phyloP scores from a whole-genome alignment of 2,113 vertebrate species.

The Potamarius usumacintae region DNA sequence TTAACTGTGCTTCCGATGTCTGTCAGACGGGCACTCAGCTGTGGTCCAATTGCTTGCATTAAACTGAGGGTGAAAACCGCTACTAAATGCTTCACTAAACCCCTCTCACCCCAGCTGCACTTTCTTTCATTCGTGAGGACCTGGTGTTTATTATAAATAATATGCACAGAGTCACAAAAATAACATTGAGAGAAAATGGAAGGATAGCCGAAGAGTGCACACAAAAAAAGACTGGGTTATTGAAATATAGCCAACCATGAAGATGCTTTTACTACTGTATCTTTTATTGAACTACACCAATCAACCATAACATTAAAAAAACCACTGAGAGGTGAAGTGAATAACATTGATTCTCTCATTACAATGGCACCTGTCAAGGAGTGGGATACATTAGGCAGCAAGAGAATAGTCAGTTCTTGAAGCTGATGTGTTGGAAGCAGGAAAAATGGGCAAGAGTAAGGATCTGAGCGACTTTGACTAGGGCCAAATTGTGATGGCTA shows the following conservation, averaged over 20 bases:
- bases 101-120: neutral
- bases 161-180: neutral
- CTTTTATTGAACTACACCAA: neutral
- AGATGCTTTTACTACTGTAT: neutral
- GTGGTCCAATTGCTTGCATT: conserved; percentile 38
- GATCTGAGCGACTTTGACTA: too few species aligned
- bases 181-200: neutral
- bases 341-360: too few species aligned
- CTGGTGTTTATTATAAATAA: conserved; percentile 39
- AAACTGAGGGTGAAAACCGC: conserved; percentile 54
- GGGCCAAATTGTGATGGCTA: too few species aligned
- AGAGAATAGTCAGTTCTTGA: too few species aligned
- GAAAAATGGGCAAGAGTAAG: too few species aligned
- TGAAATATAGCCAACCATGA: neutral
- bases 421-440: too few species aligned
- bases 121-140: conserved; percentile 10
- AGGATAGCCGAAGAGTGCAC: neutral
- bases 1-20: conserved; percentile 31
- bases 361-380: too few species aligned
- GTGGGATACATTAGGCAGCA: too few species aligned
- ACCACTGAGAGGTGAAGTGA: too few species aligned
- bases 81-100: conserved; percentile 49
- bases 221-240: neutral
- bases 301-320: too few species aligned
- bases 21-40: conserved; percentile 40